Conservation (phyloP, 1,140 invertebrate genomes). For the Bilobella aurantiaca region DNA sequence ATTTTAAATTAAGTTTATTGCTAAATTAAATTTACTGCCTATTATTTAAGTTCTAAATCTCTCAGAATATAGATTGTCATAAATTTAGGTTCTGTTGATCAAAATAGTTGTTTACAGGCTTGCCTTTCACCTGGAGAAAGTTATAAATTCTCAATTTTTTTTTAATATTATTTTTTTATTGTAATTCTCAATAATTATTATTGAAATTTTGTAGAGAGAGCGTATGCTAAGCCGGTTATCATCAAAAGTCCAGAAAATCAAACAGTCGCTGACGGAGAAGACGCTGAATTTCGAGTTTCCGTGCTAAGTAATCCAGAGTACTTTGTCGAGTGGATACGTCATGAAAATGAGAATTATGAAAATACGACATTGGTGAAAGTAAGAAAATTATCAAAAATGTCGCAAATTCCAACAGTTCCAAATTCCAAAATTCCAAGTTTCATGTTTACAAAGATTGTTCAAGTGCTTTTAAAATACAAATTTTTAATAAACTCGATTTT, state of each 20-base stretch:
- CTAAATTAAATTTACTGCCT: no score
- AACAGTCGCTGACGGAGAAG: conserved; percentile 57
- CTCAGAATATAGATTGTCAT: not conserved
- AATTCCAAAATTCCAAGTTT: no score
- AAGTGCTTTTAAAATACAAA: not conserved
- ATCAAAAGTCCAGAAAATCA: conserved; percentile 59
- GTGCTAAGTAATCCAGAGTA: conserved; percentile 65
- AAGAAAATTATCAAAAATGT: no score
- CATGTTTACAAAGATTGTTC: not conserved
- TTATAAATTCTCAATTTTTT: not conserved
- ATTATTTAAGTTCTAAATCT: no score
- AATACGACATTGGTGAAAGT: conserved; percentile 33
- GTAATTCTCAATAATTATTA: conserved; percentile 33
- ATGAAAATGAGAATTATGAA: conserved; percentile 36
- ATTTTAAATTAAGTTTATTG: no score
- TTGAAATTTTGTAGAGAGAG: conserved; percentile 49
- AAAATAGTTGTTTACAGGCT: no score
- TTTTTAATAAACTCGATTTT: not conserved
- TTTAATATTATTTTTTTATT: conserved; percentile 18
- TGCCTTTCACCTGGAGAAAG: no score
- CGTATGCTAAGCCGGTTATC: conserved; percentile 64
- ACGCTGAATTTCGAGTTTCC: conserved; percentile 58
- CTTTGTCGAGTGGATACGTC: conserved; percentile 62
- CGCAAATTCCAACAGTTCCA: no score
- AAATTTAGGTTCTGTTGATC: no score